Conservation (phyloP, 1,140 invertebrate species). For the Tetramorium alpestre region DNA sequence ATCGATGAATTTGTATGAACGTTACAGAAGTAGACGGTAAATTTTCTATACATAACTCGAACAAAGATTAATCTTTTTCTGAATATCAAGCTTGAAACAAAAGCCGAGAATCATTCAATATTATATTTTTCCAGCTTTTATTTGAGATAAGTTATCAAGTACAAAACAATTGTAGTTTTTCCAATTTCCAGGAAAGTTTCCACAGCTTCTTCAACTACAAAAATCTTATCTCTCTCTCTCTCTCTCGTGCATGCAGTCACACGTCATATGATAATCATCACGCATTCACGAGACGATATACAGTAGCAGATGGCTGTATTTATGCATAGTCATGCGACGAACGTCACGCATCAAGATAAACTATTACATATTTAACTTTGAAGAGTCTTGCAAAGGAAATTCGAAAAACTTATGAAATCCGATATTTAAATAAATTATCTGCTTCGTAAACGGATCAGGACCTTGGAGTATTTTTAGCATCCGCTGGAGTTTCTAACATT, state of each 20-base stretch:
- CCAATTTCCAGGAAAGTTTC: not conserved
- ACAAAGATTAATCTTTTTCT: not conserved
- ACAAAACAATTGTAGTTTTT: not conserved
- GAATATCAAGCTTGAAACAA: not conserved
- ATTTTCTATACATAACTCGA: not conserved
- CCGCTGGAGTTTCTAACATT: not conserved
- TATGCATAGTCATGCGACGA: conserved; percentile 2
- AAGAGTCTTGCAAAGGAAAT: not conserved
- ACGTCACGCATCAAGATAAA: not conserved
- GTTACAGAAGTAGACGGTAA: not conserved
- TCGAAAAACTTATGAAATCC: not conserved
- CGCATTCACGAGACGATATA: not conserved
- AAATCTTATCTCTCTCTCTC: not conserved
- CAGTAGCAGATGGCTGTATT: not conserved
- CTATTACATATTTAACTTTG: not conserved
- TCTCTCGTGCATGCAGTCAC: no score
- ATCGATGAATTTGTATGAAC: not conserved
- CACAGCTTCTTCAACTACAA: not conserved
- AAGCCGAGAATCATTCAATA: not conserved
- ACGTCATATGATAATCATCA: not conserved
- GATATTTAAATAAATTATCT: not conserved
- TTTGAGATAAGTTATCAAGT: not conserved
- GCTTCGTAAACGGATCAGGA: not conserved
- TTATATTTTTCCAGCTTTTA: not conserved
- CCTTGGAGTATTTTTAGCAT: conserved; percentile 24